A percentile compares a stretch with the other conserved stretches of the same genome.
These are phyloP conservation scores for Drosophila cracens DNA, from an alignment of 2,888 invertebrate genomes.

Conservation along the genomic window DNA sequence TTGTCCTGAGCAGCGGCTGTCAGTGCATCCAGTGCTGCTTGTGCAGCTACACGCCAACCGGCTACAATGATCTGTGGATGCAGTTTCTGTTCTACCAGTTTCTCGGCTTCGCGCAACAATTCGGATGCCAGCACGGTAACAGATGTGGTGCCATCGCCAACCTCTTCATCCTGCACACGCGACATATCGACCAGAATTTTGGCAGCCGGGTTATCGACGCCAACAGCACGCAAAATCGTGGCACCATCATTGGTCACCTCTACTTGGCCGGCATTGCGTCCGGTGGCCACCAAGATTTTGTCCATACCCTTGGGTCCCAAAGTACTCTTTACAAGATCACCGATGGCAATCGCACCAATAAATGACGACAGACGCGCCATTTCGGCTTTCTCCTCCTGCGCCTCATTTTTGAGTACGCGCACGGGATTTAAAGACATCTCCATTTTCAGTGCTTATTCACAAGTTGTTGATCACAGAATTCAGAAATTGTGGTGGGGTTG, in stretches of 20 bases:
- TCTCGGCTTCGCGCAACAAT: slow-evolving; percentile 97
- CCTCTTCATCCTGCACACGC: slow-evolving; percentile 99
- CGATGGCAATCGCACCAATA: slow-evolving; percentile 99
- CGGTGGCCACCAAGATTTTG: slow-evolving; percentile 93
- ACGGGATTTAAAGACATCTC: slow-evolving; percentile 96
- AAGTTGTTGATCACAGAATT: too few relatives aligned
- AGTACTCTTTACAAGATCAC: slow-evolving; percentile 98
- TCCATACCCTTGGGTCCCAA: slow-evolving; percentile 99
- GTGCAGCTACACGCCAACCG: slow-evolving; percentile 96
- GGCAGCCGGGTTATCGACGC: slow-evolving; percentile 99
- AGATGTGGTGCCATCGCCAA: slow-evolving; percentile 99
- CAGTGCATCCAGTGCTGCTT: slow-evolving; percentile 93
- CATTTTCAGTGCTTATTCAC: slow-evolving; percentile 6
- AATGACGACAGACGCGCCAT: slow-evolving; percentile 98
- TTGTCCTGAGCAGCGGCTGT: slow-evolving; percentile 92
- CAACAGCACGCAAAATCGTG: slow-evolving; percentile 97
- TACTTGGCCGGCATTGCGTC: slow-evolving; percentile 92
- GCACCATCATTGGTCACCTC: slow-evolving; percentile 99
- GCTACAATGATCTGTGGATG: slow-evolving; percentile 99
- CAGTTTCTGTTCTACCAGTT: slow-evolving; percentile 95
- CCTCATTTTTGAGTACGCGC: slow-evolving; percentile 96
- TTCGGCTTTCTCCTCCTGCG: slow-evolving; percentile 99
- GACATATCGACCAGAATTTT: slow-evolving; percentile 99
- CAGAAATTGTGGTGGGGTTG: too few relatives aligned
- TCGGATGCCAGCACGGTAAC: slow-evolving; percentile 97